Evolutionary conservation across 2,888 invertebrate genomes (phyloP).

Genomic region (Ischnus inquisitorius): DNA sequence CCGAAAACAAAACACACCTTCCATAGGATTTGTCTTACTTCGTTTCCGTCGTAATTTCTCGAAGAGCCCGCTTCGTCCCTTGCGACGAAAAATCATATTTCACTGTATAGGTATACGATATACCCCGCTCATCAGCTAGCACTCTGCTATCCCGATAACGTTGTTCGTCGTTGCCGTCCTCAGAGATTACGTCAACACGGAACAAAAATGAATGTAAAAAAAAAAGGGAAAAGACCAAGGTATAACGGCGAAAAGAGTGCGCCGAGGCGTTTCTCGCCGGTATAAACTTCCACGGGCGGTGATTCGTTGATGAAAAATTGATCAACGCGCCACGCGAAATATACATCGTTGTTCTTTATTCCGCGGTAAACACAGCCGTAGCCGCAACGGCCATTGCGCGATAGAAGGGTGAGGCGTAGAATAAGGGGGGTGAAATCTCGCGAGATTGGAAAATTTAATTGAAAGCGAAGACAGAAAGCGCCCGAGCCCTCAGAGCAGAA

Average conservation of each 20-base stretch:
- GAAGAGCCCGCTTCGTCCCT: not conserved
- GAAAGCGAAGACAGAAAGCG: conserved; percentile 27
- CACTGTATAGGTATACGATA: not conserved
- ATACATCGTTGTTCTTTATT: conserved; percentile 8
- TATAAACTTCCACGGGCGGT: not conserved
- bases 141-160: not conserved
- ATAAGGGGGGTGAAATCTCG: conserved; percentile 29
- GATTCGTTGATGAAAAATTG: conserved; percentile 49
- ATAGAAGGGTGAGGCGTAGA: not conserved
- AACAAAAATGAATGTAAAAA: conserved; percentile 19
- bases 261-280: not conserved
- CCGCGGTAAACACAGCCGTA: conserved; percentile 5
- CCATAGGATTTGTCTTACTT: not conserved
- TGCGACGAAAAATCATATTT: not conserved
- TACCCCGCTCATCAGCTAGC: not conserved
- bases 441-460: conserved; percentile 58
- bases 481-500: not conserved
- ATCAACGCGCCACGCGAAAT: conserved; percentile 19
- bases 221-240: not conserved
- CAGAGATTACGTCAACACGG: conserved; percentile 31
- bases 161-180: conserved; percentile 10
- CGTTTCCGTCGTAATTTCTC: not conserved
- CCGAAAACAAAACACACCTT: not conserved
- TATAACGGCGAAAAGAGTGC: not conserved
- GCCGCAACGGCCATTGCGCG: not conserved